These are phyloP conservation scores for Tretioscincus oriximinensis DNA, from an alignment of 2,113 vertebrate genomes.

Conservation along the genomic window DNA sequence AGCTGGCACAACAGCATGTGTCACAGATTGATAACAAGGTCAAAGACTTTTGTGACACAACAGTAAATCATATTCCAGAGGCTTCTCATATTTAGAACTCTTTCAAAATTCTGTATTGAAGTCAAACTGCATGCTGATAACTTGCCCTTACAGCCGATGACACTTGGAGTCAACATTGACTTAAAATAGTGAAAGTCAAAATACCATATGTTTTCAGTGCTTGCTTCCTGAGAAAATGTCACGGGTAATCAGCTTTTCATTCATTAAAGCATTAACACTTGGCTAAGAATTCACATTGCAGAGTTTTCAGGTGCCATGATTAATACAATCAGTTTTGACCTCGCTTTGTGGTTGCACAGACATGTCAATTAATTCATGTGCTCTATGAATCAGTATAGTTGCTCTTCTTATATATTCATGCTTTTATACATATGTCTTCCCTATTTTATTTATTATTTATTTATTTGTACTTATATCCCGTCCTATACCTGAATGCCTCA, in stretches of 20 bases:
- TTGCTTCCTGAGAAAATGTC: constrained; percentile 3
- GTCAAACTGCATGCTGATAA: constrained; percentile 1
- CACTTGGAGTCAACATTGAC: background rate
- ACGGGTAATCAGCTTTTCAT: background rate
- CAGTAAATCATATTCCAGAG: background rate
- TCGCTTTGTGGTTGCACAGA: background rate
- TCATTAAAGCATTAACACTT: constrained; percentile 11
- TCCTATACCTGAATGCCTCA: no score
- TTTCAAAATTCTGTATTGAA: background rate
- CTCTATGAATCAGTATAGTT: no score
- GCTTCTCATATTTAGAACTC: background rate
- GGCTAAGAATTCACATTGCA: constrained; percentile 5
- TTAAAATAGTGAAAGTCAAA: constrained; percentile 1
- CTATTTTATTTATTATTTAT: no score
- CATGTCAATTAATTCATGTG: background rate
- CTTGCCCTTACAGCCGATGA: background rate
- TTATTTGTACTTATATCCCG: no score
- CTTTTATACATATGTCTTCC: no score
- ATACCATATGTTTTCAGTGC: constrained; percentile 7
- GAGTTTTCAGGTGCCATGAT: background rate
- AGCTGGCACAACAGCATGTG: background rate
- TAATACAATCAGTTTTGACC: background rate
- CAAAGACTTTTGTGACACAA: background rate
- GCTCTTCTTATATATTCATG: no score
- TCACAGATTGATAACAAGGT: background rate